phyloP scores from a whole-genome alignment of 1,140 invertebrate genomes.

The Drosophila nannoptera region DNA sequence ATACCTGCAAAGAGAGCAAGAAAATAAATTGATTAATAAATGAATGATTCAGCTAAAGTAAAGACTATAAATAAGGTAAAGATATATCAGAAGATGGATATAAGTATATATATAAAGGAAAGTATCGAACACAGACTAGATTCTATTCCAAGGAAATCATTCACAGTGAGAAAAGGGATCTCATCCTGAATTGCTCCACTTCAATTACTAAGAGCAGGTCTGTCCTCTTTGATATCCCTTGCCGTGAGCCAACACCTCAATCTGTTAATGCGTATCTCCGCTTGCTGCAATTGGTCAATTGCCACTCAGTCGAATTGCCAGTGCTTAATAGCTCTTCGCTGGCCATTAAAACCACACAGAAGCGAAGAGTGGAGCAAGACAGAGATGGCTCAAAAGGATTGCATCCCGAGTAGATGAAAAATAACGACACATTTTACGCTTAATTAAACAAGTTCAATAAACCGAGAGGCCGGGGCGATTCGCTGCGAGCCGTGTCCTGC shows the following conservation, averaged over 20 bases:
- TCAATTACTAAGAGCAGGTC: no score
- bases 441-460: slow-evolving; percentile 76
- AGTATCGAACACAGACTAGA: no score
- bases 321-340: slow-evolving; percentile 4
- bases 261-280: neutral
- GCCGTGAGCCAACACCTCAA: neutral
- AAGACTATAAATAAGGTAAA: no score
- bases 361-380: slow-evolving; percentile 14
- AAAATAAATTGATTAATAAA: slow-evolving; percentile 4
- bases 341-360: slow-evolving; percentile 16
- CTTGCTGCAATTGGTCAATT: slow-evolving; percentile 2
- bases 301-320: neutral
- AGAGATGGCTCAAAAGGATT: slow-evolving; percentile 10
- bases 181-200: no score
- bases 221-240: no score
- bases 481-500: slow-evolving; percentile 5
- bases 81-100: no score
- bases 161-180: no score
- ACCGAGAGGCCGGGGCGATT: slow-evolving; percentile 47
- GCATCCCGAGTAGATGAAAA: slow-evolving; percentile 45
- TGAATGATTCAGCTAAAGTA: neutral
- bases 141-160: no score
- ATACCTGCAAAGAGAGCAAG: slow-evolving; percentile 51
- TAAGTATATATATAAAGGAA: no score
- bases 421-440: slow-evolving; percentile 68